These are phyloP conservation scores for Habrosyne pyritoides DNA, from an alignment of 2,888 invertebrate genomes.

Conservation along the genomic window DNA sequence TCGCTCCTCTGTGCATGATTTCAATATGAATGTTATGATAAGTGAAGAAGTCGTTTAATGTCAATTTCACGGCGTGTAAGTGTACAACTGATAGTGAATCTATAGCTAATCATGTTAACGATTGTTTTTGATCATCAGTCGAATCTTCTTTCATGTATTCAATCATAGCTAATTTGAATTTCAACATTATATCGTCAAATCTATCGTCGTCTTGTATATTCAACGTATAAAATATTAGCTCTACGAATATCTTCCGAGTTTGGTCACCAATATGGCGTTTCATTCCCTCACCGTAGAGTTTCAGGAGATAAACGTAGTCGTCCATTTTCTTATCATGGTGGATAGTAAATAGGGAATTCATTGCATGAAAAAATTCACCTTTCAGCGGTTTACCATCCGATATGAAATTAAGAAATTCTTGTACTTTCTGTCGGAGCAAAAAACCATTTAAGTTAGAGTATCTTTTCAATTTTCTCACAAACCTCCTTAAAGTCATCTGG, in stretches of 20 bases:
- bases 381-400: slow-evolving; percentile 39
- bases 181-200: slow-evolving; percentile 40
- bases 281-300: slow-evolving; percentile 41
- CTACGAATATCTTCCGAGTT: slow-evolving; percentile 48
- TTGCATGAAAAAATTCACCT: slow-evolving; percentile 46
- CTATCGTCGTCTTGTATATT: slow-evolving; percentile 33
- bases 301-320: slow-evolving; percentile 55
- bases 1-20: background rate
- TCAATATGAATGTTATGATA: background rate
- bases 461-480: slow-evolving; percentile 40
- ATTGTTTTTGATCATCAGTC: slow-evolving; percentile 13
- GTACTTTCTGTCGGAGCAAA: slow-evolving; percentile 38
- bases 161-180: slow-evolving; percentile 50
- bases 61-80: slow-evolving; percentile 38
- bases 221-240: slow-evolving; percentile 39
- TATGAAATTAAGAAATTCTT: slow-evolving; percentile 41
- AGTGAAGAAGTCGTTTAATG: background rate
- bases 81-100: background rate
- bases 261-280: slow-evolving; percentile 37
- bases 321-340: slow-evolving; percentile 49
- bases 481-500: slow-evolving; percentile 40
- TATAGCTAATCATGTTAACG: background rate
- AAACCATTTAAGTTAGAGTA: slow-evolving; percentile 39
- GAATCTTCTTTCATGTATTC: slow-evolving; percentile 46
- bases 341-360: slow-evolving; percentile 51